These are phyloP conservation scores for Pteria penguin DNA, from an alignment of 2,888 invertebrate species.

Conservation along the genomic window DNA sequence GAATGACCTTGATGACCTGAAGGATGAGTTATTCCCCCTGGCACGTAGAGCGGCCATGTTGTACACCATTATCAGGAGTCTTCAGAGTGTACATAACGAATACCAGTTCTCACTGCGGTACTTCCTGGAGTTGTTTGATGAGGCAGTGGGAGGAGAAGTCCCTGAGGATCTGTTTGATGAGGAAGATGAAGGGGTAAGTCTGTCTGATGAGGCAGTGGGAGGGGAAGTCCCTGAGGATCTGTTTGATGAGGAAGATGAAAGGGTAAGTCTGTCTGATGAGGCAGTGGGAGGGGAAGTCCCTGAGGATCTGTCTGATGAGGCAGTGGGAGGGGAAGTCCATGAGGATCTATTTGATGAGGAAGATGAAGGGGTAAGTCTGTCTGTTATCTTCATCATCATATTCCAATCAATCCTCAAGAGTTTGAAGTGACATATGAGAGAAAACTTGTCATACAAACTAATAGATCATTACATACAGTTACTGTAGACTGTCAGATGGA, in stretches of 20 bases:
- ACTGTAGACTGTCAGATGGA: too few species aligned
- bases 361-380: constrained; percentile 22
- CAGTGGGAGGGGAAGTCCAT: constrained; percentile 75
- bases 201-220: constrained; percentile 75
- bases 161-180: constrained; percentile 61
- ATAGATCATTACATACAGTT: too few species aligned
- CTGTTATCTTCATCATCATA: too few species aligned
- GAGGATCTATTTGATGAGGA: constrained; percentile 53
- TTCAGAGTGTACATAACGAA: constrained; percentile 72
- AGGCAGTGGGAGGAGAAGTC: constrained; percentile 75
- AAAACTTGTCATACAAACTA: too few species aligned
- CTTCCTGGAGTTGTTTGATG: constrained; percentile 77
- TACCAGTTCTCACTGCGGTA: constrained; percentile 77
- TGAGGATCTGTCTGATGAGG: constrained; percentile 75
- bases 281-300: constrained; percentile 76
- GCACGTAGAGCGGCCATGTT: constrained; percentile 75
- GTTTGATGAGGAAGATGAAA: constrained; percentile 32
- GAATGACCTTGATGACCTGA: constrained; percentile 72
- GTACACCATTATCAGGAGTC: constrained; percentile 72
- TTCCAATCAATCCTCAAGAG: too few species aligned
- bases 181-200: constrained; percentile 22
- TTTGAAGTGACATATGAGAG: too few species aligned
- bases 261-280: constrained; percentile 73
- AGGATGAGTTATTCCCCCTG: constrained; percentile 76
- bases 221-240: constrained; percentile 70